Evolutionary conservation across 2,797 vertebrate genomes (phyloP).

Genomic region (Schizothorax lantsangensis): DNA sequence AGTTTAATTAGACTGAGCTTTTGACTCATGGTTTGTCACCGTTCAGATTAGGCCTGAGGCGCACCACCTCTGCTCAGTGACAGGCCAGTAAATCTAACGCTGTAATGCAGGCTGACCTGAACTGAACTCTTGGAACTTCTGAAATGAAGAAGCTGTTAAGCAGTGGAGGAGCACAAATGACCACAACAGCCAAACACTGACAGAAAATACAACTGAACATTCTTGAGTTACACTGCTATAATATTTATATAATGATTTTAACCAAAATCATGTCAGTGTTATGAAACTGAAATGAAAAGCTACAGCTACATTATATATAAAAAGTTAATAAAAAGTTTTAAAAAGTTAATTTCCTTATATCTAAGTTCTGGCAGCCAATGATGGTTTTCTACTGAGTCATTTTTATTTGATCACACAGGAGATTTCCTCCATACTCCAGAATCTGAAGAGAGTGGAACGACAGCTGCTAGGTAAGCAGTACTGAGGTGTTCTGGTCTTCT

Average conservation of each 20-base stretch:
- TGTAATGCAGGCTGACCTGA: constrained; percentile 25
- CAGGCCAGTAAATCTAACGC: constrained; percentile 60
- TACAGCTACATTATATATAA: background rate
- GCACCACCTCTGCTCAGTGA: constrained; percentile 35
- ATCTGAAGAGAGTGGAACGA: constrained; percentile 92
- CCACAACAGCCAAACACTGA: background rate
- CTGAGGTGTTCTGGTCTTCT: background rate
- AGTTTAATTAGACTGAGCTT: constrained; percentile 50
- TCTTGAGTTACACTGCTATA: background rate
- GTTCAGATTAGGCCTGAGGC: constrained; percentile 46
- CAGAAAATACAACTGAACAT: background rate
- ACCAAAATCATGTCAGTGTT: background rate
- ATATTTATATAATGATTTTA: constrained; percentile 6
- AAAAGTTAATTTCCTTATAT: background rate
- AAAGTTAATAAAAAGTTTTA: background rate
- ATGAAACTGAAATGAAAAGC: background rate
- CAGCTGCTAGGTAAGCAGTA: constrained; percentile 87
- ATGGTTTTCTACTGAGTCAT: constrained; percentile 5
- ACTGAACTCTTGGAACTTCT: constrained; percentile 23
- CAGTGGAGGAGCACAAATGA: background rate
- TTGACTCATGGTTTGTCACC: constrained; percentile 51
- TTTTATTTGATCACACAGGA: constrained; percentile 77
- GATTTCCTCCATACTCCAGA: constrained; percentile 92
- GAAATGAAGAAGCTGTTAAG: background rate
- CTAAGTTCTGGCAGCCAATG: background rate